Evolutionary conservation across 2,113 vertebrate genomes (phyloP).

Genomic region (Bombycilla garrulus): DNA sequence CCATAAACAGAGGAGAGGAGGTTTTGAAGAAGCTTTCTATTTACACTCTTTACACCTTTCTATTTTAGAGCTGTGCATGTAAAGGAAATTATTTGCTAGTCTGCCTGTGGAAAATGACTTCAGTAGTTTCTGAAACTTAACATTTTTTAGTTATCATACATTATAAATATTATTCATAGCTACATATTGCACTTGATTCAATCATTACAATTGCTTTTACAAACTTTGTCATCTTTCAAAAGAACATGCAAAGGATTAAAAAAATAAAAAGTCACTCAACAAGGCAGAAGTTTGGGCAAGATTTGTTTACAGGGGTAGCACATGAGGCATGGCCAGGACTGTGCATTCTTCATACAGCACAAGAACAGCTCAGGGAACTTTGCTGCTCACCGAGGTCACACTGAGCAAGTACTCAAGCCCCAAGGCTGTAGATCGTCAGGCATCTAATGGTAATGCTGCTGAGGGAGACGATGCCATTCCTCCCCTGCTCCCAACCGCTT

Average conservation of each 20-base stretch:
- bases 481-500: not conserved
- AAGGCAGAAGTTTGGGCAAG: not conserved
- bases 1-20: not conserved
- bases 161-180: not conserved
- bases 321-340: rapidly evolving
- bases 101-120: not conserved
- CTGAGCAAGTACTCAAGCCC: not conserved
- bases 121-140: not conserved
- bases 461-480: rapidly evolving
- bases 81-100: not conserved
- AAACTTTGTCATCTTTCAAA: not conserved
- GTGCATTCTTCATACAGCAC: not conserved
- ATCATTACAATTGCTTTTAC: not conserved
- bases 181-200: not conserved
- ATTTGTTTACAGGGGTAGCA: not conserved
- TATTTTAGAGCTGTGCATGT: not conserved
- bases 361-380: not conserved
- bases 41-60: not conserved
- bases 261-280: not conserved
- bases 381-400: rapidly evolving
- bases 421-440: not conserved
- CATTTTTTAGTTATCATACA: not conserved
- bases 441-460: rapidly evolving
- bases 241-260: not conserved
- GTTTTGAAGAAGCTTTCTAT: not conserved